Evolutionary conservation across 1,140 invertebrate genomes (phyloP), one percentile per base, ranked within the genome.

Genomic region (Drusus annulatus): DNA sequence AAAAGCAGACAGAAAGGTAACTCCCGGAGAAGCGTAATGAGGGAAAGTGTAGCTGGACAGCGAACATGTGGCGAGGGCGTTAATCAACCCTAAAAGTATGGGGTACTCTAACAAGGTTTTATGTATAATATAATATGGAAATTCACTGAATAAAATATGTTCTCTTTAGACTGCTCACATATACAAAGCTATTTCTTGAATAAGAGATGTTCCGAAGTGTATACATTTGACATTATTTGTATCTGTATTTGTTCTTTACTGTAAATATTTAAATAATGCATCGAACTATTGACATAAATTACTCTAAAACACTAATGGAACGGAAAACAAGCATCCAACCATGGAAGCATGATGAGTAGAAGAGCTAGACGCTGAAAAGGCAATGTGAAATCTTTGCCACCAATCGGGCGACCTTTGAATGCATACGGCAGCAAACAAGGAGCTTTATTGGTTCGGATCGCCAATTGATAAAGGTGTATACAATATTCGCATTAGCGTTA

Each of bases 391-490:
- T 71, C 68, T 51, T 23, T 25, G 50, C 68, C 68, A 21, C 19
- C 45, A 21, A 71, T 71, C 68, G 52, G 51, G 45, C 52, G 68
- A 71, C 68, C 68, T 71, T 71, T 71, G 23, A 71, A 52, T 23
- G 68, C n/a, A 51, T 21, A 71, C n/a, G n/a, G 68, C 17, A 71
- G 50, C 68, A 25, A 25, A 71, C 28, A 21, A 19, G 17, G 17
- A 71, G 68, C 68, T 71, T 71, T 71, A 71, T 71, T 71, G 68
- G 68, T 52, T 71, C 68, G 68, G 68, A 71, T 71, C 36, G 68
- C 68, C 36, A 52, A 71, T 71, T 71, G 68, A 71, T 71, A 71
- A 71, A 71, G 68, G 68, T 50, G 68, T 71, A 71, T 71, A 71
- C 68, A 71, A 71, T 71, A 52, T 69, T 71, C 36, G 68, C 68